Base-by-base conservation (phyloP, 2,797 vertebrate genomes). In the Peromyscus nudipes region DNA sequence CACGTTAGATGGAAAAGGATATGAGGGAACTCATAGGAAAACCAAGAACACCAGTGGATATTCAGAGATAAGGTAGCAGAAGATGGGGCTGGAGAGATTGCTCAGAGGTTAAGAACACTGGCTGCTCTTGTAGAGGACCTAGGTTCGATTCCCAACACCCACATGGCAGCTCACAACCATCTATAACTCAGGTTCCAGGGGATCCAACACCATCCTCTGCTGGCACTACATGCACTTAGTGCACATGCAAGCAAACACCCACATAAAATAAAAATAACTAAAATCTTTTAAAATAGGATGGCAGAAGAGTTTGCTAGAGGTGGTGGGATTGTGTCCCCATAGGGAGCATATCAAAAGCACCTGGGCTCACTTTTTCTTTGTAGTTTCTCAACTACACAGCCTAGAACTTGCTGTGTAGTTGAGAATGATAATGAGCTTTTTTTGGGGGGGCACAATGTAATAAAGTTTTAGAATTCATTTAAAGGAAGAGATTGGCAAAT, bases 1-100 rank as follows among this genome's bases (percentile, higher is more conserved):
- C n/a, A 92, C 55, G 85, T 96, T 92, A 62, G 77, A 19, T 95
- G 62, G 37, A 94, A 91, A 94, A 40, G 10, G 81, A 29, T 81
- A 52, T 69, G 71, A 94, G 11, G 64, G 57, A 83, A 69, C 34
- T 95, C 13, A 37, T 27, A 23, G 82, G 55, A 91, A 96, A 96
- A n/a, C 29, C 52, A 49, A n/a, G 76, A 65, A 67, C 67, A 64
- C 49, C 57, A 80, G 14, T 69, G 71, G 40, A 83, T 94, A 91
- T 88, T 94, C 40, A 93, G 25, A n/a, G 57, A 55, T 80, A 57
- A 91, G 31, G 16, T 81, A 16, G 82, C 83, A 69, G 79, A 75
- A 43, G 73, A 43, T 13, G 40, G 23, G 73, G 21, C 21, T 75
- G 71, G 69, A 40, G 71, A 75, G 71, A 75, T 75, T 37, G 71